Evolutionary conservation across 2,888 invertebrate species (phyloP), one percentile per base, ranked within the genome.

Genomic region (Glyphotaelius pellucidus): DNA sequence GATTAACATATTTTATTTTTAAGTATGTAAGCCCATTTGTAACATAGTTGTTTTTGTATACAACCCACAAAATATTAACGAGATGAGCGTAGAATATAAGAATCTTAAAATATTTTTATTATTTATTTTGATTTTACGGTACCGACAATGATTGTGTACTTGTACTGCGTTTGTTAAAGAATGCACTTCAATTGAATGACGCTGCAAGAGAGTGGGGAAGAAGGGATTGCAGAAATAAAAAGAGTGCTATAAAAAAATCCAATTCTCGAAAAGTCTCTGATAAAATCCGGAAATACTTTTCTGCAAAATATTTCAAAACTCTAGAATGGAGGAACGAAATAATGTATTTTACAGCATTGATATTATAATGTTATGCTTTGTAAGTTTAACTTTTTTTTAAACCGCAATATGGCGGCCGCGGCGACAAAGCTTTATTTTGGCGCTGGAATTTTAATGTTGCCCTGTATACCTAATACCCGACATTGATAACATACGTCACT

Each of bases 401-500:
- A 42, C 11, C 42, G 42, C 67, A 25, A 67, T 67, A n/a, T 67
- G 67, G 67, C 67, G 67, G 67, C 47, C 15, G 15, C 67, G 25
- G 67, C 25, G 25, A 2, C 9, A 25, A 4, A 3, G 11, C 25
- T 67, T 67, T 67, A 67, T 67, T 67, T 67, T 67, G 67, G 67
- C 67, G 67, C 67, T 67, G 67, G 9, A 67, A 67, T 67, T 67
- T 67, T n/a, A 67, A 67, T 67, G 67, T 67, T 67, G 67, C 67
- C 67, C 67, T 67, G 15, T 47, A 67, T 67, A 7, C 25, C 67
- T 5, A n/a, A 9, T 67, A 25, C 67, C 83, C 25, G 35, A 52
- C 14, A 88, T 88, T 88, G 88, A 88, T 88, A 88, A 88, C 88
- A 88, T 88, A 88, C 88, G 88, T 88, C 88, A 88, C 67, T 88